These are phyloP conservation scores for Martes martes DNA, from an alignment of 2,113 vertebrate genomes.

Conservation along the genomic window DNA sequence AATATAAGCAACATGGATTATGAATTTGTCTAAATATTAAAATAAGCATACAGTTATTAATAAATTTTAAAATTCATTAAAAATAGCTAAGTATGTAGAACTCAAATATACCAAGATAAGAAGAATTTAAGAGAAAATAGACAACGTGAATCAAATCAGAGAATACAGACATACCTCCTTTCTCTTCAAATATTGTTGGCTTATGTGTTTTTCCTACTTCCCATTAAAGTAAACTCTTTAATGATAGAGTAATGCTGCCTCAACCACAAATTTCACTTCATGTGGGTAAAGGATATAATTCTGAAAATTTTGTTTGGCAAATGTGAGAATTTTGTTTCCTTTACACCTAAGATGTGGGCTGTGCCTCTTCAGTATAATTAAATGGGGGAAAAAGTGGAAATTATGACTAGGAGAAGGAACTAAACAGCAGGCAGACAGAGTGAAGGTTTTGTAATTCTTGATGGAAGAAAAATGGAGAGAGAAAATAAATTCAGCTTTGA, in stretches of 20 bases:
- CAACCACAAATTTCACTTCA: background rate
- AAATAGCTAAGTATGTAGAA: background rate
- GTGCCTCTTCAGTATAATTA: background rate
- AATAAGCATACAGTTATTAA: background rate
- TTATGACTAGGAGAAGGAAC: background rate
- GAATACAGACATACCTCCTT: background rate
- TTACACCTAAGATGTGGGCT: background rate
- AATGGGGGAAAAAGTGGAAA: background rate
- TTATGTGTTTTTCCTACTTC: background rate
- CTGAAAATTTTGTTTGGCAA: background rate
- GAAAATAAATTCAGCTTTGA: background rate
- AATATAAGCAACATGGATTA: background rate
- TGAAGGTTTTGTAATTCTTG: background rate
- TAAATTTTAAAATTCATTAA: background rate
- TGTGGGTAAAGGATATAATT: background rate
- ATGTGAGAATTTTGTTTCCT: background rate
- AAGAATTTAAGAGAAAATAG: background rate
- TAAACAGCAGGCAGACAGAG: background rate
- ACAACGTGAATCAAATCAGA: background rate
- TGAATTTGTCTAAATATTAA: background rate
- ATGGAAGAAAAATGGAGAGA: background rate
- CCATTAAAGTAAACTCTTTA: background rate
- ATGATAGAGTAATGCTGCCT: background rate
- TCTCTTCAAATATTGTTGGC: background rate
- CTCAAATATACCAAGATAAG: background rate